These are phyloP conservation scores for Nasonia giraulti DNA, from an alignment of 1,140 invertebrate species.

Conservation along the genomic window DNA sequence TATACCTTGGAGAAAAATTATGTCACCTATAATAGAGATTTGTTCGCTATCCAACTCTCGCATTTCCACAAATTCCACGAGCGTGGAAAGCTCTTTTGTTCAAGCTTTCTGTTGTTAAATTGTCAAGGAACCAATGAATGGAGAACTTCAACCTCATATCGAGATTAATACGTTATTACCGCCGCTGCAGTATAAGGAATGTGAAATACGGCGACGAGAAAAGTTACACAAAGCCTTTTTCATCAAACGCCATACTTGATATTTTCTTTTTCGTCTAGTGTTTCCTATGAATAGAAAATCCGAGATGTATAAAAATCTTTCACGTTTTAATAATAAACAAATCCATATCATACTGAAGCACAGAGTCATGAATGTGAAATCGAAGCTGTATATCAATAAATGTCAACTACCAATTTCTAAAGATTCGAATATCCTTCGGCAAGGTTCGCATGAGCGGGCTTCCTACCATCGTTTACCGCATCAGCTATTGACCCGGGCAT, in stretches of 20 bases:
- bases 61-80: constrained; percentile 11
- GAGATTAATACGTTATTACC: neutral
- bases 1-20: neutral
- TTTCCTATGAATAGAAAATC: no score
- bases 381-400: no score
- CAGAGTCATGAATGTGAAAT: no score
- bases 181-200: neutral
- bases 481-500: neutral
- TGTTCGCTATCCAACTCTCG: neutral
- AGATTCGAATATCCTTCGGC: neutral
- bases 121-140: constrained; percentile 9
- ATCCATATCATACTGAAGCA: no score
- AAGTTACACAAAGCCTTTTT: neutral
- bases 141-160: neutral
- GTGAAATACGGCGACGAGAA: neutral
- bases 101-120: neutral
- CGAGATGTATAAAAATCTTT: no score
- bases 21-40: neutral
- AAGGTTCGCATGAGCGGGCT: neutral
- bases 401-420: constrained; percentile 16
- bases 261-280: no score
- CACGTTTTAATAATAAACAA: neutral
- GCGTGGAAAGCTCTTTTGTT: constrained; percentile 1
- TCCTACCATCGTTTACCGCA: no score
- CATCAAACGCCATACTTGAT: no score